Evolutionary conservation across 2,113 vertebrate genomes (phyloP), one percentile per base, ranked within the genome.

Genomic region (Leptobrachium ailaonicum): DNA sequence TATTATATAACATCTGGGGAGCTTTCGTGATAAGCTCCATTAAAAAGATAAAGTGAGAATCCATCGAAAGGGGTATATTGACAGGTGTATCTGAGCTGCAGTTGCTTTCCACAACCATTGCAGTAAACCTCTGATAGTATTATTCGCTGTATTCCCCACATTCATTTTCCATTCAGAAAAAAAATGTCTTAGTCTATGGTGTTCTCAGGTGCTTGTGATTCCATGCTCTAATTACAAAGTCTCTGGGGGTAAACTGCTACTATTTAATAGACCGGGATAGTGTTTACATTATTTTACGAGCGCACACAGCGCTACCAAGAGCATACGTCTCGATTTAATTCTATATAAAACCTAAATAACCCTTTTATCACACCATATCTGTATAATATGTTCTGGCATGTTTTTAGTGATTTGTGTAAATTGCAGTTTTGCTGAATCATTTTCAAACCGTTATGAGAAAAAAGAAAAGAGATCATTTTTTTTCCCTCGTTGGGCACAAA

Each of bases 141-240:
- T 60, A 14, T 14, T 43, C 6, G 11, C 14, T 71, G 13, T 5
- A 50, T 32, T 50, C 13, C 45, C 42, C 13, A 13, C 2, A 6
- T 47, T 47, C 43, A 70, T 70, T 70, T 71, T 47, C 68, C 44
- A 32, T 71, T 50, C 10, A 71, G 43, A 71, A 66, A 66, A 66
- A 66, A 50, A 71, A 4, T 50, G 10, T 44, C 10, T 47, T 32
- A 71, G 6, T 50, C 43, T 71, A 40, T 68, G 5, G 66, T 41
- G 66, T 68, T 66, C 66, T 68, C 11, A 8, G 45, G 32, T 41
- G 40, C 4, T n/a, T 32, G 44, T n/a, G 1, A 71, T 47, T 9
- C 14, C n/a, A 71, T 44, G 14, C 12, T n/a, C 20, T 71, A 45
- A 71, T 47, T 50, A 44, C 4, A 32, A 71, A 9, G 40, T 71